Evolutionary conservation across 2,113 vertebrate genomes (phyloP).

Genomic region (Barnardius zonarius): DNA sequence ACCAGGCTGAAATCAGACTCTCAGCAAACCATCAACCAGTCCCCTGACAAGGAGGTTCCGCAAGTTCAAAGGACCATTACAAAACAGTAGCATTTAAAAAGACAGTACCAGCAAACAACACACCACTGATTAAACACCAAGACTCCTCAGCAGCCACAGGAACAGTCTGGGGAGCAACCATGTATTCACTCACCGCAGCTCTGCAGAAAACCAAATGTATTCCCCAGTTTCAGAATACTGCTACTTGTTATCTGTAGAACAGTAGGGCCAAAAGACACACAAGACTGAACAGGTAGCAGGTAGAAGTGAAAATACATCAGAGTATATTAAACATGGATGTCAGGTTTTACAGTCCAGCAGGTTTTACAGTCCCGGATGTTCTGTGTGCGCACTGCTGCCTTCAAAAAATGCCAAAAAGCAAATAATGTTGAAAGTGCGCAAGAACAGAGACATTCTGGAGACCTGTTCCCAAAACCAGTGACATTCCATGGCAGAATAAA

Average conservation of each 20-base stretch:
- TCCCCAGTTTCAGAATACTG: not conserved
- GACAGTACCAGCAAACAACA: not conserved
- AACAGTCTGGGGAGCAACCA: not conserved
- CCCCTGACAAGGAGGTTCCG: not conserved
- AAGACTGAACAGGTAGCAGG: not conserved
- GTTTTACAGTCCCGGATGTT: slow-evolving; percentile 7
- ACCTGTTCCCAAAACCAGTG: not conserved
- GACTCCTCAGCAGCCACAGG: not conserved
- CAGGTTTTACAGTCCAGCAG: slow-evolving; percentile 5
- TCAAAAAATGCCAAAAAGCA: not conserved
- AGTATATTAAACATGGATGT: not conserved
- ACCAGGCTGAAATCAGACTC: not conserved
- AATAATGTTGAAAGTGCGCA: not conserved
- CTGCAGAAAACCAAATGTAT: not conserved
- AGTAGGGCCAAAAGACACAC: not conserved
- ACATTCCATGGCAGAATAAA: not conserved
- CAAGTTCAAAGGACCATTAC: not conserved
- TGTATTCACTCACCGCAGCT: not conserved
- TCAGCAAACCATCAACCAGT: not conserved
- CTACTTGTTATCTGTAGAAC: not conserved
- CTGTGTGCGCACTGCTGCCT: not conserved
- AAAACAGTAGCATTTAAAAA: not conserved
- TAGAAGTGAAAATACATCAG: not conserved
- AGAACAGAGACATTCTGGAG: fast-evolving
- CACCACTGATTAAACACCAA: not conserved